Percentiles rank a stretch among this genome's conserved stretches.
phyloP scores from a whole-genome alignment of 2,797 vertebrate species.

The Danio tinwini region DNA sequence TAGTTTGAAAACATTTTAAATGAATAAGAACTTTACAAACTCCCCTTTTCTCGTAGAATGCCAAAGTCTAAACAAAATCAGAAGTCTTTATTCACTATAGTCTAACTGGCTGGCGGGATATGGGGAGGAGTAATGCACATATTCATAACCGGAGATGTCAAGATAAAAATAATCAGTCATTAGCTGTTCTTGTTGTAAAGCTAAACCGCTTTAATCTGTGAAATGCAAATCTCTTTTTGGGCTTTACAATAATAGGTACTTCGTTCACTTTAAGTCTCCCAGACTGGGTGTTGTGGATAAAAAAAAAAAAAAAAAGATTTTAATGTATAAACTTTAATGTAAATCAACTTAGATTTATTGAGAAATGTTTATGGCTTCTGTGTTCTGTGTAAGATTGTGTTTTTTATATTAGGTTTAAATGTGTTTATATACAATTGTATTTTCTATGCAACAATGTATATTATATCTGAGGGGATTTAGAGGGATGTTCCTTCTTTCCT shows the following conservation, averaged over 20 bases:
- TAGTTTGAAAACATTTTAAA: not conserved
- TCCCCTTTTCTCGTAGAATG: not conserved
- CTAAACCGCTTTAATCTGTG: not conserved
- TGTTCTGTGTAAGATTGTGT: not conserved
- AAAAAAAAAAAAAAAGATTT: not conserved
- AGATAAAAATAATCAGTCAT: not conserved
- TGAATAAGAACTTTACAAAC: not conserved
- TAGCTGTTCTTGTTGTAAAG: not conserved
- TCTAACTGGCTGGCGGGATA: not conserved
- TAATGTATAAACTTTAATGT: not conserved
- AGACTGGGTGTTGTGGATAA: not conserved
- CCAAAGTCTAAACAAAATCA: not conserved
- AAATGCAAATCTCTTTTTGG: not conserved
- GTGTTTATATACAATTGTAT: conserved; percentile 13
- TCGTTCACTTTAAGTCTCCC: not conserved
- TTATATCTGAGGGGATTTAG: conserved; percentile 17
- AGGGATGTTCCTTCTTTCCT: conserved; percentile 20
- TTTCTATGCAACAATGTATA: conserved; percentile 16
- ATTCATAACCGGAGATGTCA: not conserved
- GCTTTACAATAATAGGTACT: conserved; percentile 4
- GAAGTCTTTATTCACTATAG: not conserved
- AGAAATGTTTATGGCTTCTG: conserved; percentile 5
- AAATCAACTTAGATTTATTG: conserved; percentile 8
- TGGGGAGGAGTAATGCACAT: not conserved
- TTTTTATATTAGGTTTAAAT: conserved; percentile 5